These are phyloP conservation scores for Glaucidium brasilianum DNA, from an alignment of 2,113 vertebrate genomes.

Conservation along the genomic window DNA sequence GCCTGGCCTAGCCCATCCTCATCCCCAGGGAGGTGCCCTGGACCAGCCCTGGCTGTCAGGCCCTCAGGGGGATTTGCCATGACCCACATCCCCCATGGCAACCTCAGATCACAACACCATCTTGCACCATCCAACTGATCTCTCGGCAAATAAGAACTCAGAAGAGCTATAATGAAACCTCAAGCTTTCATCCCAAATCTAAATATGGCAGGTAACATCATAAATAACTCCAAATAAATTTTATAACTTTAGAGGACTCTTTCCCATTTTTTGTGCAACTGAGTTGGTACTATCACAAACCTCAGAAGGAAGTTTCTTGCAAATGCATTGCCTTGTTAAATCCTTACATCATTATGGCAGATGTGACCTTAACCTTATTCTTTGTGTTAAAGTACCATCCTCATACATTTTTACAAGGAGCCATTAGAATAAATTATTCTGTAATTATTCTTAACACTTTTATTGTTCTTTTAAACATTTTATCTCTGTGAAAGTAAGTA, in stretches of 20 bases:
- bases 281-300: rapidly evolving
- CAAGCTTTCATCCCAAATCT: not conserved
- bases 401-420: not conserved
- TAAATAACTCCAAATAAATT: not conserved
- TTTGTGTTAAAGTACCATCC: not conserved
- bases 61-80: rapidly evolving
- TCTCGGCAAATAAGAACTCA: not conserved
- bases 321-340: not conserved
- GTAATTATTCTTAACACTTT: not conserved
- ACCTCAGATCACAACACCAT: rapidly evolving
- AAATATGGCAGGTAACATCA: not conserved
- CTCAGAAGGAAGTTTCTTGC: not conserved
- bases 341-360: not conserved
- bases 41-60: rapidly evolving
- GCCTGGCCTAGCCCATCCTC: rapidly evolving
- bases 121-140: not conserved
- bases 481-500: not conserved
- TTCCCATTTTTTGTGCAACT: not conserved
- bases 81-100: rapidly evolving
- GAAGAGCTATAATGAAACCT: not conserved
- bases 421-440: not conserved
- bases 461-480: not conserved
- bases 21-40: rapidly evolving
- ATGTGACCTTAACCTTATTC: not conserved
- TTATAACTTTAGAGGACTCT: not conserved